Evolutionary conservation across 2,888 invertebrate genomes (phyloP).

Genomic region (Ephialtes manifestator): DNA sequence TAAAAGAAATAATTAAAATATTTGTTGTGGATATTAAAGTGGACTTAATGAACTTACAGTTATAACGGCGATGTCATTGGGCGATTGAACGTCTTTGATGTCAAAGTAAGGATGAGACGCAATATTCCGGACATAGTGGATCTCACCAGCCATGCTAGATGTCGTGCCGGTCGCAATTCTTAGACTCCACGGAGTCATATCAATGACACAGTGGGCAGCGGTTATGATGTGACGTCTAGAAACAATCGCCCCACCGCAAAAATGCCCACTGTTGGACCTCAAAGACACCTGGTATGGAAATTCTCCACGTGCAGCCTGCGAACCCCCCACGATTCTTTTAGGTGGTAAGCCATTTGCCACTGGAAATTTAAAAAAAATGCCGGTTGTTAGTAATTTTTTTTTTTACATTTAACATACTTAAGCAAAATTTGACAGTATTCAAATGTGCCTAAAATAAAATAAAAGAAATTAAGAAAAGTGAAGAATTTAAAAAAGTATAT

Average conservation of each 20-base stretch:
- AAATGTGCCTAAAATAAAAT: too few relatives aligned
- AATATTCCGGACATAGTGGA: constrained; percentile 15
- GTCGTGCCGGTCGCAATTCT: constrained; percentile 48
- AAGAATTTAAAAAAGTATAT: too few relatives aligned
- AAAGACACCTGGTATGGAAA: constrained; percentile 54
- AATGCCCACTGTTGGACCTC: constrained; percentile 1
- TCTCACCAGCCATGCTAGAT: constrained; percentile 25
- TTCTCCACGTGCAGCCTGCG: constrained; percentile 8
- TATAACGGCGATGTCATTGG: constrained; percentile 60
- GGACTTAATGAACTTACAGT: constrained; percentile 42
- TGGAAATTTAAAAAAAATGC: too few relatives aligned
- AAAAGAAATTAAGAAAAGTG: too few relatives aligned
- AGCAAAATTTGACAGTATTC: too few relatives aligned
- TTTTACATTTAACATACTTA: too few relatives aligned
- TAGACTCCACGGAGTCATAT: background rate
- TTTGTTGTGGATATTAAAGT: too few relatives aligned
- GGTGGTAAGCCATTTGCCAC: constrained; percentile 18
- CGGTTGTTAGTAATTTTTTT: too few relatives aligned
- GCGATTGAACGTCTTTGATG: constrained; percentile 3
- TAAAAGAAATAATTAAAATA: too few relatives aligned
- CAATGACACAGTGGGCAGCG: constrained; percentile 52
- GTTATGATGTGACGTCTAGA: constrained; percentile 34
- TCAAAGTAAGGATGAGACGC: constrained; percentile 22
- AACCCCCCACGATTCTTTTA: constrained; percentile 44
- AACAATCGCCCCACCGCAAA: constrained; percentile 54